Evolutionary conservation across 2,797 vertebrate genomes (phyloP).

Genomic region (Vultur gryphus): DNA sequence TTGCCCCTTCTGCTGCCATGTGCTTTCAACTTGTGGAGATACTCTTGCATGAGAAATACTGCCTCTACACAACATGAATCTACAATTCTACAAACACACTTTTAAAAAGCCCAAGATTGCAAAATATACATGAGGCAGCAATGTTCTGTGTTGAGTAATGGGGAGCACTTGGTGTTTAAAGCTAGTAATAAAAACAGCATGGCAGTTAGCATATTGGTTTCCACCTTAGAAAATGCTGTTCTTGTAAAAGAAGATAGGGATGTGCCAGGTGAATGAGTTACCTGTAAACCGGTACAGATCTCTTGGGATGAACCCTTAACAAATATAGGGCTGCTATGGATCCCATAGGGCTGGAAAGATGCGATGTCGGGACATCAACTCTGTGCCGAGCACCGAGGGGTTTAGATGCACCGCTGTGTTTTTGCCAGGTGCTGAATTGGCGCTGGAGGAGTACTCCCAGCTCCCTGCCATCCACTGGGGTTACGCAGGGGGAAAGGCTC

Average conservation of each 20-base stretch:
- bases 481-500: accelerated
- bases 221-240: too few relatives aligned
- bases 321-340: accelerated
- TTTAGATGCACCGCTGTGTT: accelerated
- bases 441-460: accelerated
- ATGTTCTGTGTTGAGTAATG: not conserved
- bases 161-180: not conserved
- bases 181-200: not conserved
- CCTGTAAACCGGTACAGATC: too few relatives aligned
- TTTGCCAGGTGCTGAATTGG: not conserved
- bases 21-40: not conserved
- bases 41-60: not conserved
- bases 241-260: too few relatives aligned
- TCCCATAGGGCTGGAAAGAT: accelerated
- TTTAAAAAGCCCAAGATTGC: not conserved
- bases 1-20: accelerated
- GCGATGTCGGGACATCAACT: accelerated
- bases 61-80: not conserved
- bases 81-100: not conserved
- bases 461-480: accelerated
- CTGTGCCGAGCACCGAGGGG: accelerated
- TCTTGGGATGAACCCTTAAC: not conserved
- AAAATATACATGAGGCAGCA: not conserved
- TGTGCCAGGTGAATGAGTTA: too few relatives aligned
- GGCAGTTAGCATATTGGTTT: not conserved